Evolutionary conservation across 1,140 invertebrate genomes (phyloP), one percentile per base, ranked within the genome.

Genomic region (Trachelipus rathkii): DNA sequence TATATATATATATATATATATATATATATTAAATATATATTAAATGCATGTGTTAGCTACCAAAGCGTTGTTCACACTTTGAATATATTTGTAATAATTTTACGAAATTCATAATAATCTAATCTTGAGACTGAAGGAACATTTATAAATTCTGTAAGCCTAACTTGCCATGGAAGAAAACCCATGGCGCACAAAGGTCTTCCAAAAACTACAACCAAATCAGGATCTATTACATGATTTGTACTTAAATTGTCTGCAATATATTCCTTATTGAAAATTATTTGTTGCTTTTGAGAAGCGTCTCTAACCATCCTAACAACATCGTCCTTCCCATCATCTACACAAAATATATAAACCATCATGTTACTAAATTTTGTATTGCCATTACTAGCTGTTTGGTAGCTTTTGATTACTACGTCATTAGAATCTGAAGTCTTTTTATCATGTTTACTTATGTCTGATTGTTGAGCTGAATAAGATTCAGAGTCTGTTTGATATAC

Each of bases 41-140:
- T n/a, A n/a, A 33, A 33, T 33, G 33, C 33, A 33, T 60, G 50
- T 19, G 19, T 60, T 60, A 60, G 50, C 50, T 60, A 15, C 50
- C 50, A 60, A 60, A 60, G 1, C 50, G 50, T 60, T 60, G 50
- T 19, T 60, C 50, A 60, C 50, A 60, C 19, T 60, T 60, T 60
- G 50, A 60, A 19, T 60, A 60, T 60, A 60, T 60, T 60, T 60
- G 50, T 19, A 60, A 13, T 60, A 60, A 60, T 19, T 60, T 60
- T 33, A 10, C 50, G 11, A 60, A 60, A 60, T 60, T 60, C 50
- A 60, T 15, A 60, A 60, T 60, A 60, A 19, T 60, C 50, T 60
- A 60, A 8, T 19, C 50, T 60, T 19, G 50, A 60, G 19, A 60
- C 19, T 13, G 50, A 60, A 15, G 50, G 50, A 60, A 60, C 19